Percentiles rank a stretch among this genome's conserved stretches.
phyloP scores from a whole-genome alignment of 1,140 invertebrate genomes.

The Daktulosphaira vitifoliae region DNA sequence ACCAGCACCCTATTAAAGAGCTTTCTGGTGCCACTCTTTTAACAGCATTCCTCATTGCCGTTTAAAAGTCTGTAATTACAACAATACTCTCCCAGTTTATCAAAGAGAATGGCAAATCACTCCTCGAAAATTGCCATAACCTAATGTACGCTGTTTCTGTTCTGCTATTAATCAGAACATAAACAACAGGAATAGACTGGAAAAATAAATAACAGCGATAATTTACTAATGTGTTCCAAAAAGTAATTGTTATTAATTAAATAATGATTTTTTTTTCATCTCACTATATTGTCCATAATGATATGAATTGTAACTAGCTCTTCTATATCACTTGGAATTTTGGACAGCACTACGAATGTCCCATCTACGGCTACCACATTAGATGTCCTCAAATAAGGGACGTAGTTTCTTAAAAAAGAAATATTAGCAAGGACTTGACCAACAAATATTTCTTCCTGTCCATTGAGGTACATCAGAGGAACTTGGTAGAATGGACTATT shows the following conservation, averaged over 20 bases:
- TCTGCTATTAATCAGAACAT: background rate
- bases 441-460: background rate
- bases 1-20: background rate
- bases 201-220: background rate
- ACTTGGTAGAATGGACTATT: background rate
- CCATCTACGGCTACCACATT: background rate
- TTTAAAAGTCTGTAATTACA: background rate
- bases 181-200: constrained; percentile 7
- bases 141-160: background rate
- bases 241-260: background rate
- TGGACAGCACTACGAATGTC: background rate
- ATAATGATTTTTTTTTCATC: too few relatives aligned
- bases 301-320: background rate
- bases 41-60: background rate
- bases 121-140: background rate
- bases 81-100: background rate
- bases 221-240: background rate
- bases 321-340: background rate
- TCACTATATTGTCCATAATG: background rate
- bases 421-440: background rate
- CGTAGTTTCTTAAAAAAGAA: background rate
- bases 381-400: background rate
- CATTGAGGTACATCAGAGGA: background rate
- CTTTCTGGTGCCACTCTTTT: background rate
- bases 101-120: background rate